Conservation (phyloP, 2,888 invertebrate genomes). For the Xanthorhoe designata region DNA sequence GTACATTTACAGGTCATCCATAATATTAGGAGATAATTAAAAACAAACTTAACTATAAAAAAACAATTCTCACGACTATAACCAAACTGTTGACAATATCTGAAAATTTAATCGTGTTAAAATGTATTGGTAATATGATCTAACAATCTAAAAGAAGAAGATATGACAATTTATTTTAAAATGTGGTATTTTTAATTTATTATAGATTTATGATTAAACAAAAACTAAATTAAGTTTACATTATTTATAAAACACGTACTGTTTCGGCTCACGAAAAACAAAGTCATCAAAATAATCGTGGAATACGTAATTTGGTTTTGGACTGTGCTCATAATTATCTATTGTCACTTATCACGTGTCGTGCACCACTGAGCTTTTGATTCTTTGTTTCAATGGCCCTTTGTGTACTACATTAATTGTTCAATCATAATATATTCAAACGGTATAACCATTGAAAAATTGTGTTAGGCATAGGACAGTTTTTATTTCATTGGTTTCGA, state of each 20-base stretch:
- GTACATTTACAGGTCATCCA: too few relatives aligned
- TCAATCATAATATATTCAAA: background rate
- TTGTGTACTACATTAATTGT: constrained; percentile 11
- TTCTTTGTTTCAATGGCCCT: constrained; percentile 24
- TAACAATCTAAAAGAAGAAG: too few relatives aligned
- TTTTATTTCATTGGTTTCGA: background rate
- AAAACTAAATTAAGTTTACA: too few relatives aligned
- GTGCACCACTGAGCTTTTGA: constrained; percentile 32
- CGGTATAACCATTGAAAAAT: background rate
- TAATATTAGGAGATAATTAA: too few relatives aligned
- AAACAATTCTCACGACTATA: too few relatives aligned
- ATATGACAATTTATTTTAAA: too few relatives aligned
- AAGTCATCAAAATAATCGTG: constrained; percentile 30
- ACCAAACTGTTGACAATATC: too few relatives aligned
- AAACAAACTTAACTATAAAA: too few relatives aligned
- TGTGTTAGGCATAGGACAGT: background rate
- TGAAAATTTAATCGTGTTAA: too few relatives aligned
- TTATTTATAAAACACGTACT: background rate
- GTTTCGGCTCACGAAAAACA: constrained; percentile 10
- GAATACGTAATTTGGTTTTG: constrained; percentile 35
- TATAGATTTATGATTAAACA: too few relatives aligned
- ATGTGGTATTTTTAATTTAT: too few relatives aligned
- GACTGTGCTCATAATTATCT: constrained; percentile 14
- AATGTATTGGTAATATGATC: too few relatives aligned
- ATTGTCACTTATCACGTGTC: constrained; percentile 27